Conservation (phyloP, 2,797 vertebrate species). For the Euphonia xanthogaster region DNA sequence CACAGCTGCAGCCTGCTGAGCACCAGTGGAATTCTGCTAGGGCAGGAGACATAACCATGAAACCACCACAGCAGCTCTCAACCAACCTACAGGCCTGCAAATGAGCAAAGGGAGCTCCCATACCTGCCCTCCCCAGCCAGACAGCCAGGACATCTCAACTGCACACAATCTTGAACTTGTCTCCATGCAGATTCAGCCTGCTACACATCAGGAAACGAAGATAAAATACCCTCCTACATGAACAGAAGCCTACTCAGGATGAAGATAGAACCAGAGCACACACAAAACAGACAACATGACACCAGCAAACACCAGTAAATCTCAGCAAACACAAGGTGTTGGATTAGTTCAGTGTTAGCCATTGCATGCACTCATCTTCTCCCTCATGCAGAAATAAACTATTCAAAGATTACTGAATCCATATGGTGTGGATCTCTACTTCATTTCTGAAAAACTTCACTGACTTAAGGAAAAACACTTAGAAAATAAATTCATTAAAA, state of each 20-base stretch:
- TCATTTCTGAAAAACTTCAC: background rate
- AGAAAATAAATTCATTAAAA: background rate
- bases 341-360: background rate
- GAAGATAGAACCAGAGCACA: background rate
- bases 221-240: background rate
- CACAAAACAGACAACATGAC: background rate
- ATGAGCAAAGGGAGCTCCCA: background rate
- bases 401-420: background rate
- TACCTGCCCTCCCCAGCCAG: accelerated
- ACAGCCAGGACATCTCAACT: background rate
- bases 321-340: background rate
- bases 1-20: background rate
- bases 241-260: background rate
- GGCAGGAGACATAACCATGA: background rate
- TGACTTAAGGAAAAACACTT: background rate
- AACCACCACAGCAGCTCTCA: background rate
- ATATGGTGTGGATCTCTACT: background rate
- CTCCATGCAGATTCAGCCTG: background rate
- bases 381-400: background rate
- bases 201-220: background rate
- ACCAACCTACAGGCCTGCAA: background rate
- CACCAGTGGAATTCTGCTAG: background rate
- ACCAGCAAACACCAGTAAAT: background rate
- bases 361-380: background rate
- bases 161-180: background rate